These are phyloP conservation scores for Sternotherus odoratus DNA, from an alignment of 2,797 vertebrate species.

Conservation along the genomic window DNA sequence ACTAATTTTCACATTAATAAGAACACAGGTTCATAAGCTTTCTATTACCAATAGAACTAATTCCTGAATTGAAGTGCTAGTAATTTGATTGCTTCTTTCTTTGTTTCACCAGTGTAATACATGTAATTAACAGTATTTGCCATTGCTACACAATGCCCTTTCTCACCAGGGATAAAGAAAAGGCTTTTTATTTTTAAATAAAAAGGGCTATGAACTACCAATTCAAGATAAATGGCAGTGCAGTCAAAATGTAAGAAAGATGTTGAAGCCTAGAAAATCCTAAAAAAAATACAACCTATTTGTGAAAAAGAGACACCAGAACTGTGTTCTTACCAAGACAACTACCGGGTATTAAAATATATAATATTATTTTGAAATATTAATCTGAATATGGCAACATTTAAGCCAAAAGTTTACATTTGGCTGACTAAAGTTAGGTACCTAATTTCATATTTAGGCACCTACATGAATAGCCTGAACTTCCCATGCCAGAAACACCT, in stretches of 20 bases:
- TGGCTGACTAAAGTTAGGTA: not conserved
- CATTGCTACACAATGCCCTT: not conserved
- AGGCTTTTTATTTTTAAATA: not conserved
- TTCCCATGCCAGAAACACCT: not conserved
- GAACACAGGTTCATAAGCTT: slow-evolving; percentile 11
- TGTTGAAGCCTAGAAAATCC: not conserved
- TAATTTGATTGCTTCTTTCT: not conserved
- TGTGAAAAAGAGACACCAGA: not conserved
- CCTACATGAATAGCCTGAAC: not conserved
- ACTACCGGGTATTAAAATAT: not conserved
- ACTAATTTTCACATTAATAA: slow-evolving; percentile 32
- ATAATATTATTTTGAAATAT: not conserved
- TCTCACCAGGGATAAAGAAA: not conserved
- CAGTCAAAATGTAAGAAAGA: not conserved
- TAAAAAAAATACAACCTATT: not conserved
- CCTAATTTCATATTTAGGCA: not conserved
- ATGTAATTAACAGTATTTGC: not conserved
- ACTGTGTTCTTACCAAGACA: not conserved
- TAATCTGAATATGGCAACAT: not conserved
- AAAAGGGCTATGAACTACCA: not conserved
- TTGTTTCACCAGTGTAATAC: not conserved
- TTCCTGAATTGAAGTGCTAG: not conserved
- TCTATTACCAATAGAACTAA: not conserved
- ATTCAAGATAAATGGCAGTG: not conserved
- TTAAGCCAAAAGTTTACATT: not conserved